Evolutionary conservation across 1,140 invertebrate genomes (phyloP), one percentile per base, ranked within the genome.

Genomic region (Monochamus saltuarius): DNA sequence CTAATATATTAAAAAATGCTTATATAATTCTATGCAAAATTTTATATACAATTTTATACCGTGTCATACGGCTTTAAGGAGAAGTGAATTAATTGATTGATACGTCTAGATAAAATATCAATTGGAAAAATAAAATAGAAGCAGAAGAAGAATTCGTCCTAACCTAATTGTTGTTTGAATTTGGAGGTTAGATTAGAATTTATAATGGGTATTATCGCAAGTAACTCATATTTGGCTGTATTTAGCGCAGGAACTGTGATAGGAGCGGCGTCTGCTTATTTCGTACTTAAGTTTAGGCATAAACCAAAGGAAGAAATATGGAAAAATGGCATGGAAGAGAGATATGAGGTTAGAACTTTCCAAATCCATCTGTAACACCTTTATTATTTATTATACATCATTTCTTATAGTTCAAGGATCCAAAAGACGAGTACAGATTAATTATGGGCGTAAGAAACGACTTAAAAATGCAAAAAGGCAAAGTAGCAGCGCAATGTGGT

Each of bases 381-480:
- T 16, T 4, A 39, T 16, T 37, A 38, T 46, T 14, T 46, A n/a
- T 11, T 43, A 29, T 49, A 34, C 16, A 38, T 56, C 42, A 50
- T 47, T 36, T 66, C 63, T 22, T 62, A n/a, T n/a, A 75, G 74
- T 75, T 75, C 66, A 69, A 69, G 36, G 69, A 73, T 49, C 66
- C 66, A 2, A 64, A 65, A 51, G 73, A 75, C 61, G 84, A 88
- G 69, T 86, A 84, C 59, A 95, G 94, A 81, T 78, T 97, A 75
- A 89, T 95, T 1, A 75, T 98, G 45, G 88, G 95, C 17, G 89
- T 96, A 2, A 81, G 94, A 72, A 92, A 85, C 72, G 94, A 98
- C 75, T 79, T 98, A 0, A 90, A 91, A 75, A 97, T 98, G 94
- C 87, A 89, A 14, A 96, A 94, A 83, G 95, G 95, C 11, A 97